These are phyloP conservation scores for Erebia aethiops DNA, from an alignment of 2,888 invertebrate genomes.

Conservation along the genomic window DNA sequence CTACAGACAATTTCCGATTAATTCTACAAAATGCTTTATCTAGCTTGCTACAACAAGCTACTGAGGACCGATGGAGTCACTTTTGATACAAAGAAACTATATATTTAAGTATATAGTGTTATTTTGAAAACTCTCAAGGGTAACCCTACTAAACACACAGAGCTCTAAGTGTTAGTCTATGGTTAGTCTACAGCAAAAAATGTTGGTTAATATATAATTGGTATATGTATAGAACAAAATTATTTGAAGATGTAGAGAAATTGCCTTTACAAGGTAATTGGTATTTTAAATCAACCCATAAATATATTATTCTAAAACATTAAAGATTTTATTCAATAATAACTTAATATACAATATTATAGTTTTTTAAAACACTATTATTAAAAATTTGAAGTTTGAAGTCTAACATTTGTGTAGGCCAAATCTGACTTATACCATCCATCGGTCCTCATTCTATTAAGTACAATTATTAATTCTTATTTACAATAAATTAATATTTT, in stretches of 20 bases:
- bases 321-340: background rate
- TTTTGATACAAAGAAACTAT: constrained; percentile 17
- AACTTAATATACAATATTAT: background rate
- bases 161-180: too few relatives aligned
- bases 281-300: too few relatives aligned
- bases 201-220: too few relatives aligned
- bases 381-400: too few relatives aligned
- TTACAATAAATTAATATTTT: constrained; percentile 61
- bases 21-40: constrained; percentile 79
- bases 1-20: constrained; percentile 68
- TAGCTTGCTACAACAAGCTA: constrained; percentile 80
- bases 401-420: too few relatives aligned
- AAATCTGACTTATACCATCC: constrained; percentile 41
- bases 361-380: background rate
- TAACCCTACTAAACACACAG: too few relatives aligned
- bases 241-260: too few relatives aligned
- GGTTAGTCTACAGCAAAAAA: too few relatives aligned
- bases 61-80: constrained; percentile 43
- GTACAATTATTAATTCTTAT: constrained; percentile 77
- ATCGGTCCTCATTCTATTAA: constrained; percentile 68
- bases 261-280: too few relatives aligned
- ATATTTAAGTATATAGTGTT: background rate
- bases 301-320: background rate
- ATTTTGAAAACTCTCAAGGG: too few relatives aligned
- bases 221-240: too few relatives aligned